A percentile compares a stretch with the other conserved stretches of the same genome.
Evolutionary conservation across 2,888 invertebrate genomes (phyloP).

Genomic region (Orgyia antiqua): DNA sequence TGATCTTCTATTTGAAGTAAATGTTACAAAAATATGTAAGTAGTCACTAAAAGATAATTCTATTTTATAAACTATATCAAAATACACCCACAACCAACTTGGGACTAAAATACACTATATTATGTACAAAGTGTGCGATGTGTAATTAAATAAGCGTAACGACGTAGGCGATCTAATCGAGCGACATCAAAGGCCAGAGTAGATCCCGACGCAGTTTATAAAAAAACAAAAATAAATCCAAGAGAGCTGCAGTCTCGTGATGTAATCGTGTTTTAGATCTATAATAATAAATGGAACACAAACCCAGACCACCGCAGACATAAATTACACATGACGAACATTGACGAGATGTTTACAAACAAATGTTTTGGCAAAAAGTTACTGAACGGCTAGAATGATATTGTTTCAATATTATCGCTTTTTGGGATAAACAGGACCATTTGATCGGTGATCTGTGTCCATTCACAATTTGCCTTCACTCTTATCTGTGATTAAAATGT

Average conservation of each 20-base stretch:
- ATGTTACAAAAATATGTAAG: too few relatives aligned
- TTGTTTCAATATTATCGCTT: too few relatives aligned
- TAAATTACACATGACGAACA: slow-evolving; percentile 18
- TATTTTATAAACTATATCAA: too few relatives aligned
- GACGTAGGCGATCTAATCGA: slow-evolving; percentile 21
- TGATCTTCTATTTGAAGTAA: too few relatives aligned
- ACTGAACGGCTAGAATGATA: too few relatives aligned
- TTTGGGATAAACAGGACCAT: too few relatives aligned
- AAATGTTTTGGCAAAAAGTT: slow-evolving; percentile 10
- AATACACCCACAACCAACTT: too few relatives aligned
- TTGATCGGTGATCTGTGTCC: too few relatives aligned
- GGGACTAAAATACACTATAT: too few relatives aligned
- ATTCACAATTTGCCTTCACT: too few relatives aligned
- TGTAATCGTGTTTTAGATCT: slow-evolving; percentile 33
- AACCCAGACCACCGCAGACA: slow-evolving; percentile 16
- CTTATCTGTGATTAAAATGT: too few relatives aligned
- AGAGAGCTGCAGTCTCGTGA: slow-evolving; percentile 37
- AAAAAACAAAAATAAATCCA: slow-evolving; percentile 31
- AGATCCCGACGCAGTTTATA: slow-evolving; percentile 15
- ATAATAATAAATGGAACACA: slow-evolving; percentile 38
- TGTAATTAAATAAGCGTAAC: slow-evolving; percentile 22
- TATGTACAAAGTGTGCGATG: slow-evolving; percentile 8
- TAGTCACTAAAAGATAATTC: too few relatives aligned
- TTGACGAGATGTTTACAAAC: slow-evolving; percentile 19
- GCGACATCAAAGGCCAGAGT: slow-evolving; percentile 29